Evolutionary conservation across 2,888 invertebrate species (phyloP), one percentile per base, ranked within the genome.

Genomic region (Neoscelio sp.): DNA sequence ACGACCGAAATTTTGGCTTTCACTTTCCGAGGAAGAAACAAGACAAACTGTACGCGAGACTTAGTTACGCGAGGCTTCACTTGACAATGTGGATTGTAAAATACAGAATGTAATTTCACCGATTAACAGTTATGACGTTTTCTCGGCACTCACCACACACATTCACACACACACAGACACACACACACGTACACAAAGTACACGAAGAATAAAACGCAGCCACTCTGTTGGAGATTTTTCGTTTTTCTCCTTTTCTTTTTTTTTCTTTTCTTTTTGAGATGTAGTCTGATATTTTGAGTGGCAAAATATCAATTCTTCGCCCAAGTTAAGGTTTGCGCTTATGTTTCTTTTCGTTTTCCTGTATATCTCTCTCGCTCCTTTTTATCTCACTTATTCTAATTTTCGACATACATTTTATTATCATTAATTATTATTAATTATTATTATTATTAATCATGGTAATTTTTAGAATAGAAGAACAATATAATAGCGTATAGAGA

Each of bases 401-500:
- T 82, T 82, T 83, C 82, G 76, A 87, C 83, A 79, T 87, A 87
- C 83, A 58, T 75, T 83, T 86, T 85, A 85, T 84, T 83, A 85
- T 85, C 82, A 85, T 85, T 83, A 76, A 44, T 86, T 82, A 80
- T 87, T 23, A 87, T 81, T 46, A 82, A 85, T 85, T 82, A 84
- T 73, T 70, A 64, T 65, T 85, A 85, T 84, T 86, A 87, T 86
- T 87, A 87, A 89, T 86, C 86, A 87, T 87, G 88, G 87, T 89
- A 88, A 89, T 87, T 87, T 87, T 83, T 89, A 87, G 87, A 86
- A 73, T 89, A 89, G 87, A 86, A 85, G 85, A 89, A 89, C 88
- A 87, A 87, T 89, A 89, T 87, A 88, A 86, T 89, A 89, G 87
- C 84, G 82, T 84, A 87, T 86, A 88, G 87, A 87, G 85, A 88